phyloP scores from a whole-genome alignment of 2,113 vertebrate genomes.

The Circaetus cinerascens region DNA sequence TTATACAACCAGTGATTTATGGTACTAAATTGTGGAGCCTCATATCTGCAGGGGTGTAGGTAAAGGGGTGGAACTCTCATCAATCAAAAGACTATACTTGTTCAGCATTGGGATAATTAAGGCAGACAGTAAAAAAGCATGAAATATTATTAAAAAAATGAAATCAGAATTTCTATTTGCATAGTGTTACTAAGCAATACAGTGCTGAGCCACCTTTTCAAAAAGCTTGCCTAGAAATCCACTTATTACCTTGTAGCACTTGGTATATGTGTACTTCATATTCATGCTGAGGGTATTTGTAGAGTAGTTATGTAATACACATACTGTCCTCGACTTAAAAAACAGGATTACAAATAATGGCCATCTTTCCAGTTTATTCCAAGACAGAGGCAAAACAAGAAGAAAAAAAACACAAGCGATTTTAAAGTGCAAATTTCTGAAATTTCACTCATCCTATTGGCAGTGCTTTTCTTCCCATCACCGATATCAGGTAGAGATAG shows the following conservation, averaged over 20 bases:
- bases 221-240: constrained; percentile 21
- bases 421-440: neutral
- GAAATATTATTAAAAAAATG: constrained; percentile 43
- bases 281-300: neutral
- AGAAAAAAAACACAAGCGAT: neutral
- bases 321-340: neutral
- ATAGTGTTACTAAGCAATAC: constrained; percentile 23
- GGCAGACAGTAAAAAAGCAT: constrained; percentile 51
- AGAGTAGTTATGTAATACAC: neutral
- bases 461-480: neutral
- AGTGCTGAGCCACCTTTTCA: constrained; percentile 25
- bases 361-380: neutral
- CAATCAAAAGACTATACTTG: constrained; percentile 54
- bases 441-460: neutral
- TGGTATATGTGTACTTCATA: neutral
- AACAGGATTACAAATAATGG: neutral
- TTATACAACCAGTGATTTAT: constrained; percentile 68
- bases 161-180: constrained; percentile 58
- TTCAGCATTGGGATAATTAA: constrained; percentile 61
- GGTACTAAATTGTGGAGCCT: constrained; percentile 52
- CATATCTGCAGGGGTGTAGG: constrained; percentile 47
- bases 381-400: neutral
- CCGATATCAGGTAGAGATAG: neutral
- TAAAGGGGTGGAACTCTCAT: constrained; percentile 69
- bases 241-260: neutral